Evolutionary conservation across 2,113 vertebrate genomes (phyloP), one percentile per base, ranked within the genome.

Genomic region (Corydoras maculifer): DNA sequence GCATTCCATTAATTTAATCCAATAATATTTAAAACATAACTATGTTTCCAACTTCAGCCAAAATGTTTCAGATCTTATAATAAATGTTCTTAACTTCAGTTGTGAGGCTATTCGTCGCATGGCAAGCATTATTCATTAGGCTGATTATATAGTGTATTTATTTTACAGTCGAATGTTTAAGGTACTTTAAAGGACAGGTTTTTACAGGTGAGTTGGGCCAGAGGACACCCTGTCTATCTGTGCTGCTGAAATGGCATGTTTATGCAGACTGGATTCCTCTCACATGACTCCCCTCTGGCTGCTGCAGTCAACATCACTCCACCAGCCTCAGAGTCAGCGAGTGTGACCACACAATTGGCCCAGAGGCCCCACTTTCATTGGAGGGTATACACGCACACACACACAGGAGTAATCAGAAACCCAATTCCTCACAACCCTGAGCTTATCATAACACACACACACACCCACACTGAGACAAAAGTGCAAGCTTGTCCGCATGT

Each of bases 291-390:
- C 83, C 87, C 86, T 86, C 84, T 82, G 88, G 88, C 86, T 89
- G 86, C 88, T 86, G 84, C 88, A 86, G 87, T 90, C 88, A 88
- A 89, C 85, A 85, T 85, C 89, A 85, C 86, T 88, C 85, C 80
- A 85, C 85, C 83, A 86, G 77, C 84, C 83, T 75, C 82, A 73
- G 85, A 89, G 87, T 87, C 87, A 88, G 87, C 85, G 86, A 88
- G 86, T 88, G 87, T 91, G 87, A 90, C 88, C 85, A 87, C 85
- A 87, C 86, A 87, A 88, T 87, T 87, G 86, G 84, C 87, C 83
- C 68, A 80, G 85, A 89, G 89, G 84, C 86, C 86, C 68, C 65
- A 79, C 74, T 77, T 83, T 80, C 82, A 81, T 82, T 74, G 80
- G 68, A 69, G 68, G 65, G 51, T 53, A 14, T 53, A 35, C 65